phyloP scores from a whole-genome alignment of 2,113 vertebrate species.

The Bufo bufo region DNA sequence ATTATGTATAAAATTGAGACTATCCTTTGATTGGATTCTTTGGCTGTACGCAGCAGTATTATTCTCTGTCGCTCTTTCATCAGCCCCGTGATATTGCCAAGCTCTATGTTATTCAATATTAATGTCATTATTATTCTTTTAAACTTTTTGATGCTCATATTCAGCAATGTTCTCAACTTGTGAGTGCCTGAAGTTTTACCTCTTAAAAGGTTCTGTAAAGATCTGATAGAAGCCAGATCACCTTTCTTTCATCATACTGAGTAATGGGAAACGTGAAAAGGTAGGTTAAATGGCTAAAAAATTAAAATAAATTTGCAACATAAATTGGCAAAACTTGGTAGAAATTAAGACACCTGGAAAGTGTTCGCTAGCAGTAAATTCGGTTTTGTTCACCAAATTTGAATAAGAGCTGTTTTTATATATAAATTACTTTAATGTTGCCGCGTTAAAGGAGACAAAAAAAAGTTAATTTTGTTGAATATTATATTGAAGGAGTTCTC shows the following conservation, averaged over 20 bases:
- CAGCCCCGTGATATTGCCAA: neutral
- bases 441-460: slow-evolving; percentile 59
- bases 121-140: slow-evolving; percentile 14
- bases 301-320: neutral
- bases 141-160: neutral
- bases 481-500: slow-evolving; percentile 20
- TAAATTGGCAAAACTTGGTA: neutral
- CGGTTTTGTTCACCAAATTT: neutral
- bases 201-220: slow-evolving; percentile 27
- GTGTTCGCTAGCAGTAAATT: neutral
- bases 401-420: neutral
- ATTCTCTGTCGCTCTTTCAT: neutral
- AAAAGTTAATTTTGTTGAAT: slow-evolving; percentile 61
- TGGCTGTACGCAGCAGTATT: neutral
- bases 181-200: neutral
- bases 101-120: neutral
- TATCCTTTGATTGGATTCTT: neutral
- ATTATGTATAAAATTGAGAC: too few relatives aligned
- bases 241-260: slow-evolving; percentile 22
- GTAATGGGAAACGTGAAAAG: slow-evolving; percentile 17
- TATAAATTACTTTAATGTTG: slow-evolving; percentile 37
- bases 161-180: neutral
- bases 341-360: neutral
- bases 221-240: neutral
- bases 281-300: neutral